Base-by-base conservation (phyloP, 2,888 invertebrate genomes). In the Apocheima hispidaria region DNA sequence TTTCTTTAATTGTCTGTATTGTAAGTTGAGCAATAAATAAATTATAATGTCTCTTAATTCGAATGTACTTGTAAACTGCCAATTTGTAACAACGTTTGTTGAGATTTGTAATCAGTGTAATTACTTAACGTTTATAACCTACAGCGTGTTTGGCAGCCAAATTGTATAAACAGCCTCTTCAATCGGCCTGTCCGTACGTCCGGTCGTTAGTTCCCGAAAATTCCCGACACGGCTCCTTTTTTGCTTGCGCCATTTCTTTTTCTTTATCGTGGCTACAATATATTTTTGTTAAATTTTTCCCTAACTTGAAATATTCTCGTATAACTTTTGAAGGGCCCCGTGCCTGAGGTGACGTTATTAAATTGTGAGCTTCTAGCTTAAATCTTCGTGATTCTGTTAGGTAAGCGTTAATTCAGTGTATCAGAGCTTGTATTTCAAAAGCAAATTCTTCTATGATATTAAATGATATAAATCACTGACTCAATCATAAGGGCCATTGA, bases 381-480 rank as follows among this genome's bases (percentile, higher is more conserved):
- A 1, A 20, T 12, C 4, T 14, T 38, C 2, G 16, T 7, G 7
- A 10, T 4, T 28, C 28, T 7, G 16, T 56, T 23, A 10, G n/a
- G n/a, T n/a, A 30, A 18, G 2, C 30, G 21, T 51, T 52, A 36
- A 21, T 21, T 30, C 41, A 16, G 20, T 21, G 36, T 38, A 12
- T 28, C 26, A 60, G 36, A 49, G 49, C 30, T 36, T 50, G 18
- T 4, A 50, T 38, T 54, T 30, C 50, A n/a, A 38, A 21, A 38
- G 48, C 48, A 50, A 44, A 38, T 60, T 28, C 38, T 23, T 14
- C 16, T 18, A 3, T 26, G 18, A 54, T 55, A 55, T 55, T 55
- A 60, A 51, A 55, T 60, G 55, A 63, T 60, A 63, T 55, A 63
- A 57, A 66, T 60, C 62, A 63, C 57, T 43, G 40, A 54, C 48